Conservation (phyloP, 1,140 invertebrate genomes). For the Tachypleus tridentatus region DNA sequence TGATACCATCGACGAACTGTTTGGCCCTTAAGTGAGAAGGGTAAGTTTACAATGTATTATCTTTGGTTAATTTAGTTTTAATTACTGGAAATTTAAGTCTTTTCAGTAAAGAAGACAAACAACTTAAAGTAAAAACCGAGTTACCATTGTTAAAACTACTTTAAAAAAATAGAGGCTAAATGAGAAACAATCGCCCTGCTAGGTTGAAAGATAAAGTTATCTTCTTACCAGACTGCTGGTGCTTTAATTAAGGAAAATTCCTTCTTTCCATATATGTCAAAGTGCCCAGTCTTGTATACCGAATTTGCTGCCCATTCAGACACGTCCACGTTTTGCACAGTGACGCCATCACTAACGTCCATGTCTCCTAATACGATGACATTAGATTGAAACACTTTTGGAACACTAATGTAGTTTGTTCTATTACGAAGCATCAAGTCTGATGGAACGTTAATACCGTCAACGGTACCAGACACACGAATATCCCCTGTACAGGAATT, state of each 20-base stretch:
- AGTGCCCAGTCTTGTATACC: slow-evolving; percentile 8
- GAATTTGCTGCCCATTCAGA: slow-evolving; percentile 11
- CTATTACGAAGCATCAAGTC: slow-evolving; percentile 11
- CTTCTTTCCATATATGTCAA: background rate
- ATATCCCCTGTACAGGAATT: slow-evolving; percentile 5
- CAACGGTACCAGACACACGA: slow-evolving; percentile 8
- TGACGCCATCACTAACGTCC: slow-evolving; percentile 4
- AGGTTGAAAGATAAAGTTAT: too few species aligned
- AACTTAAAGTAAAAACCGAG: too few species aligned
- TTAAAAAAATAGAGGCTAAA: too few species aligned
- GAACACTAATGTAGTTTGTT: slow-evolving; percentile 7
- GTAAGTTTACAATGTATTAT: too few species aligned
- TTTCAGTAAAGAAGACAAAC: too few species aligned
- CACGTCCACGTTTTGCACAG: slow-evolving; percentile 15
- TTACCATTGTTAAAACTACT: too few species aligned
- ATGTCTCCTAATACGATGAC: slow-evolving; percentile 5
- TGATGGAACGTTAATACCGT: slow-evolving; percentile 10
- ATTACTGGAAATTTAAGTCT: too few species aligned
- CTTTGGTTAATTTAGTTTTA: too few species aligned
- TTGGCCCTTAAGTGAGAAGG: too few species aligned
- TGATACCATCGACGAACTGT: slow-evolving; percentile 11
- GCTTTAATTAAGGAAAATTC: too few species aligned
- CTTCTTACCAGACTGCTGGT: too few species aligned
- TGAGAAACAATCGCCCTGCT: too few species aligned
- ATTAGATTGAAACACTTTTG: slow-evolving; percentile 13